phyloP scores from a whole-genome alignment of 1,140 invertebrate genomes.

The Drosophila parabipectinata region DNA sequence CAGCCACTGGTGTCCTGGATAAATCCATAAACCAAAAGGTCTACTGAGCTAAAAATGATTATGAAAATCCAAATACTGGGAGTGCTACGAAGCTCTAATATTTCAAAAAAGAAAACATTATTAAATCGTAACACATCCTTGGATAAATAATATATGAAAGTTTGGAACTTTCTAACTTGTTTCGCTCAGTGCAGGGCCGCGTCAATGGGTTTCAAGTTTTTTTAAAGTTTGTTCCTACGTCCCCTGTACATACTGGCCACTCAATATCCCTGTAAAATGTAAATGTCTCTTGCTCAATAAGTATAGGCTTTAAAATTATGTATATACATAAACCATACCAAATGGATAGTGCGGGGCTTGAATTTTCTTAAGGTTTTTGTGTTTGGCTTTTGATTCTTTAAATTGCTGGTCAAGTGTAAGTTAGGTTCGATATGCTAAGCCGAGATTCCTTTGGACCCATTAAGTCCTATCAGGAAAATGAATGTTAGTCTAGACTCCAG shows the following conservation, averaged over 20 bases:
- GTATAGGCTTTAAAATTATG: conserved; percentile 49
- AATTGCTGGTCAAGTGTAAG: conserved; percentile 75
- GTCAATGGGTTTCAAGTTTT: conserved; percentile 74
- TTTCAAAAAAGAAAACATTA: not conserved
- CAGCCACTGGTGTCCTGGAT: conserved; percentile 13
- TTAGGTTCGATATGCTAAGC: conserved; percentile 43
- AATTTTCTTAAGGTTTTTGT: conserved; percentile 23
- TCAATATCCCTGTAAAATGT: conserved; percentile 39
- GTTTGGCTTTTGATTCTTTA: conserved; percentile 49
- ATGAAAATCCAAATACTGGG: conserved; percentile 29
- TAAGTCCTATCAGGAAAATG: not conserved
- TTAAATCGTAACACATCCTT: not conserved
- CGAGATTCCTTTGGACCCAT: not conserved
- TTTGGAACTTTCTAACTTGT: not conserved
- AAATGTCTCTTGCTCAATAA: conserved; percentile 71
- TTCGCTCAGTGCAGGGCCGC: conserved; percentile 46
- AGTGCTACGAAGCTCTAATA: conserved; percentile 1
- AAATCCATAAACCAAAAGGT: conserved; percentile 57
- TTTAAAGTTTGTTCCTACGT: conserved; percentile 73
- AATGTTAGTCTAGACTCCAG: conserved; percentile 25
- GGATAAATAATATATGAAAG: not conserved
- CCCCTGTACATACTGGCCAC: conserved; percentile 55
- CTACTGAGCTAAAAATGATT: conserved; percentile 38
- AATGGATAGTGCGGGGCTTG: conserved; percentile 24
- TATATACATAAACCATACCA: conserved; percentile 27